Evolutionary conservation across 92 coral and sea anemone species (phyloP).

Genomic region (Nematostella vectensis): DNA sequence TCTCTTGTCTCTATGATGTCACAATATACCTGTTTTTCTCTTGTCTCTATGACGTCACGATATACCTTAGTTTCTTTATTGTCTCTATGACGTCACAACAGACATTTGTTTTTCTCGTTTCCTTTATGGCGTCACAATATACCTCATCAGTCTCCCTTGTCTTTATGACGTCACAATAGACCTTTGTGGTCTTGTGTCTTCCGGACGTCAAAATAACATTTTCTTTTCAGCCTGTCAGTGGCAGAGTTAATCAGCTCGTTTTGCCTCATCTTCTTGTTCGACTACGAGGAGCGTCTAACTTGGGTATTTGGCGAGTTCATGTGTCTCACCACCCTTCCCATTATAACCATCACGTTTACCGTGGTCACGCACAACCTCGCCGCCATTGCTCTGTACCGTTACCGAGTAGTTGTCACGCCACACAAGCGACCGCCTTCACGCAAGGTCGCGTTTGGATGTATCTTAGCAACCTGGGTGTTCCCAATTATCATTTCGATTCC

Average conservation of each 20-base stretch:
- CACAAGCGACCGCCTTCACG: constrained; percentile 8
- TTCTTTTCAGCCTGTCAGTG: constrained; percentile 28
- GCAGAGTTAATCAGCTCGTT: constrained; percentile 36
- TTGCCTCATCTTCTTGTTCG: constrained; percentile 17
- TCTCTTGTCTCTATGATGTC: no score
- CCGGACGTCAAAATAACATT: no score
- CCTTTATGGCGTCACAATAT: no score
- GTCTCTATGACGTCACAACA: no score
- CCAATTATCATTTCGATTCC: constrained; percentile 28
- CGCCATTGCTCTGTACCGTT: constrained; percentile 40
- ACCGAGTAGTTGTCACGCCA: constrained; percentile 29
- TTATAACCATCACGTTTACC: constrained; percentile 10
- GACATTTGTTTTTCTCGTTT: no score
- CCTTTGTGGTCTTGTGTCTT: no score
- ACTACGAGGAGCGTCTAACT: not conserved
- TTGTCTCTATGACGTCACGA: no score
- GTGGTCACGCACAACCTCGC: constrained; percentile 33
- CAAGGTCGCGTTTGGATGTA: constrained; percentile 1
- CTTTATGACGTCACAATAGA: no score
- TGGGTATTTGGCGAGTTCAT: constrained; percentile 13
- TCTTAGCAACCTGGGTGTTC: constrained; percentile 21
- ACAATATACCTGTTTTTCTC: no score
- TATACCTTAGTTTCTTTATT: no score
- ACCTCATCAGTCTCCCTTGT: no score
- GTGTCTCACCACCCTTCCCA: constrained; percentile 17